phyloP scores from a whole-genome alignment of 2,888 invertebrate species.

The Ennomos quercinarius region DNA sequence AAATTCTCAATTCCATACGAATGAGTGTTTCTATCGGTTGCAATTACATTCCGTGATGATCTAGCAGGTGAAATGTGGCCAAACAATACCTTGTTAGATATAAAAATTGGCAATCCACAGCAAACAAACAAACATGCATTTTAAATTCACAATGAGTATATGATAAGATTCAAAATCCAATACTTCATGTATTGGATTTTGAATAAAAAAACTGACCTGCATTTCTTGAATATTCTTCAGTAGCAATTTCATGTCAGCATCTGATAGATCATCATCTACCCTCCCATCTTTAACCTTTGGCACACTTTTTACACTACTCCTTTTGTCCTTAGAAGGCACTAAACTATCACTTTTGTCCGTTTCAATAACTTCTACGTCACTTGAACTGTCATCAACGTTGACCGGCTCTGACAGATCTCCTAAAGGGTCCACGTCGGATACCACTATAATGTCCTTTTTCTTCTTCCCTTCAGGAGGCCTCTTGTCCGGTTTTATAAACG shows the following conservation, averaged over 20 bases:
- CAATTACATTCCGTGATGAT: too few species aligned
- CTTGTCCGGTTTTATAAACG: constrained; percentile 77
- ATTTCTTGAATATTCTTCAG: constrained; percentile 75
- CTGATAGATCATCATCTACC: constrained; percentile 59
- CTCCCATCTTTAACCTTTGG: constrained; percentile 51
- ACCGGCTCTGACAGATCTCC: constrained; percentile 64
- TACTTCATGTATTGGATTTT: too few species aligned
- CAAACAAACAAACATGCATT: too few species aligned
- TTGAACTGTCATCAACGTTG: constrained; percentile 78
- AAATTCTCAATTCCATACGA: too few species aligned
- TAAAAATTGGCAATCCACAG: too few species aligned
- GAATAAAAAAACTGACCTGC: constrained; percentile 66
- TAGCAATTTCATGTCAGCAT: constrained; percentile 65
- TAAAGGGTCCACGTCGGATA: constrained; percentile 75
- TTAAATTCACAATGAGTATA: too few species aligned
- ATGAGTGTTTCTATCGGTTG: too few species aligned
- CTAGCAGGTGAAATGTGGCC: too few species aligned
- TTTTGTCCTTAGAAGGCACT: constrained; percentile 70
- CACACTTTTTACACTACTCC: constrained; percentile 53
- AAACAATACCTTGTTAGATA: too few species aligned
- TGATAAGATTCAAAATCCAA: too few species aligned
- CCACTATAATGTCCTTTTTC: constrained; percentile 73
- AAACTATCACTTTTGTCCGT: constrained; percentile 68
- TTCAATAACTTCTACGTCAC: constrained; percentile 79
- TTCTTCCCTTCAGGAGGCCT: constrained; percentile 73